Evolutionary conservation across 2,888 invertebrate species (phyloP), one percentile per base, ranked within the genome.

Genomic region (Dryocosmus kuriphilus): DNA sequence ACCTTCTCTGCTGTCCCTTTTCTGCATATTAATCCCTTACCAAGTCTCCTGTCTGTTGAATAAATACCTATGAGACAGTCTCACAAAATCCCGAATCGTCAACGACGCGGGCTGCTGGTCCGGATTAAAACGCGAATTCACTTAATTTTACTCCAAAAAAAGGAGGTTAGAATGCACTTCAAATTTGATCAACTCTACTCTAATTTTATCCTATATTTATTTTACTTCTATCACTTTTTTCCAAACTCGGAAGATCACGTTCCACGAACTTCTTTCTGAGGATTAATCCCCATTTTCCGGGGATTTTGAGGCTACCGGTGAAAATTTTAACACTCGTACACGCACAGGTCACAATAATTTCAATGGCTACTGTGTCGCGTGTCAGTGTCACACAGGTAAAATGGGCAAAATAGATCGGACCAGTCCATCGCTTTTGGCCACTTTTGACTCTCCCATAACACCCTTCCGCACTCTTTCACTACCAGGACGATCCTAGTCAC

Each of bases 1-100:
- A 74, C 41, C 65, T 24, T 90, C 89, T 77, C 89, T 88, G 79
- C 86, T 85, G 80, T 90, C 89, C 78, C 88, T 88, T 86, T 93
- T 93, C 91, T 93, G 92, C 92, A 93, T 93, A 82, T 85, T 91
- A 82, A 61, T 57, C 67, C 19, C 22, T 67, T 35, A 22, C 22
- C 22, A 8, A 57, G 16, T 67, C 22, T 30, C 67, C 46, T 71
- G 67, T n/a, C 46, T 71, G 6, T 24, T 51, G n/a, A 71, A 46
- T 41, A 27, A 51, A 51, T 51, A 46, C n/a, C 46, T 71, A 71
- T 71, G 1, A 71, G 24, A 67, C 5, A 67, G 9, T 51, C 41
- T 27, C n/a, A 71, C 38, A n/a, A 55, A 35, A 57, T 24, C 7
- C 35, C 22, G 35, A 30, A 60, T 35, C 22, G 55, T 74, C 57